phyloP scores from a whole-genome alignment of 2,113 vertebrate species.

The Daphoenositta chrysoptera region DNA sequence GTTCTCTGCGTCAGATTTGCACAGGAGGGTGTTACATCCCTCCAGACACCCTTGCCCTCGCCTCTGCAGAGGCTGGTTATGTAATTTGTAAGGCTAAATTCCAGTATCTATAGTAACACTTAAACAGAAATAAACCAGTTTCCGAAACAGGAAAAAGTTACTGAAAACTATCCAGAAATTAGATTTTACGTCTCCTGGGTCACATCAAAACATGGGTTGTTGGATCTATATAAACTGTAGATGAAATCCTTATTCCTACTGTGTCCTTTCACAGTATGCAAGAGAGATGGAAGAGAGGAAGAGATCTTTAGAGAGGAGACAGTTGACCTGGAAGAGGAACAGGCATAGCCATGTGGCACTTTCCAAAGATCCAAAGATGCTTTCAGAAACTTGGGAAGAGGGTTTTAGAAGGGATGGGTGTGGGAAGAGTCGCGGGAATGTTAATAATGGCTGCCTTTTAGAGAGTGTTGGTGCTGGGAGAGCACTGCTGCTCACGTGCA shows the following conservation, averaged over 20 bases:
- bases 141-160: constrained; percentile 37
- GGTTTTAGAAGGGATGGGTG: neutral
- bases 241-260: neutral
- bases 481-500: neutral
- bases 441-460: neutral
- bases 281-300: neutral
- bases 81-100: neutral
- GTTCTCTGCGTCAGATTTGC: neutral
- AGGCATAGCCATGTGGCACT: neutral
- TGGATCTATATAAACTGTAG: neutral
- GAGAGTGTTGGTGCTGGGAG: neutral
- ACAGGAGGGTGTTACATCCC: neutral
- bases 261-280: neutral
- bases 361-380: neutral
- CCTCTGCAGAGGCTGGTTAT: neutral
- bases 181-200: neutral
- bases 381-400: neutral
- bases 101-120: constrained; percentile 58
- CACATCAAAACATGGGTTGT: neutral
- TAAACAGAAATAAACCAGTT: constrained; percentile 55
- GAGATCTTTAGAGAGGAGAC: neutral
- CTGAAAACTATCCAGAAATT: constrained; percentile 32
- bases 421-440: neutral
- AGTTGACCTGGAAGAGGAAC: neutral
- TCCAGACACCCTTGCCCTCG: neutral